These are phyloP conservation scores for Hyperoplus immaculatus DNA, from an alignment of 2,797 vertebrate species.

Conservation along the genomic window DNA sequence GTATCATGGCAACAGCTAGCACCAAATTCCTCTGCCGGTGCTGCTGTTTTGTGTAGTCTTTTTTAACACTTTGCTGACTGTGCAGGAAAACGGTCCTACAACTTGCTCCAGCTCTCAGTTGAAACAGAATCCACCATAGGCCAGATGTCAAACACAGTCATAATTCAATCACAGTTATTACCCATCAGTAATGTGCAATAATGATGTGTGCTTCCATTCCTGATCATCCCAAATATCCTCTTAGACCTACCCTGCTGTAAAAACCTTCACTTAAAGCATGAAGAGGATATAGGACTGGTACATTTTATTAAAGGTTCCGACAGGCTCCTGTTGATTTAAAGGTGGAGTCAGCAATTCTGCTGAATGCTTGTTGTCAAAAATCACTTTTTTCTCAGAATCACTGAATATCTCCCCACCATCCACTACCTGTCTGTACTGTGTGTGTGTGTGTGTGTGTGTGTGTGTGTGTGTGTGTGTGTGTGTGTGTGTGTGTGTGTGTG, in stretches of 20 bases:
- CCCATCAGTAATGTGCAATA: constrained; percentile 28
- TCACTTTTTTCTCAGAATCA: too few relatives aligned
- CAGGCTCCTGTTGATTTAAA: constrained; percentile 34
- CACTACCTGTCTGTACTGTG: too few relatives aligned
- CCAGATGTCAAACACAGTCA: constrained; percentile 25
- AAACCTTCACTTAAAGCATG: background rate
- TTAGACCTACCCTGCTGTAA: background rate
- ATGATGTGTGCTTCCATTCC: constrained; percentile 10
- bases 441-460: too few relatives aligned
- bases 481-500: too few relatives aligned
- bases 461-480: too few relatives aligned
- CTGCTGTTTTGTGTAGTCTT: constrained; percentile 45
- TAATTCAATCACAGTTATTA: constrained; percentile 37
- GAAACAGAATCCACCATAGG: constrained; percentile 33
- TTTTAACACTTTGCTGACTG: constrained; percentile 61
- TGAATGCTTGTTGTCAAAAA: too few relatives aligned
- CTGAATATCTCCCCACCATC: too few relatives aligned
- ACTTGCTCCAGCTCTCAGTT: constrained; percentile 26
- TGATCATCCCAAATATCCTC: background rate
- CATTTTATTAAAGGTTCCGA: constrained; percentile 1
- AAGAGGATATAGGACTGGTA: background rate
- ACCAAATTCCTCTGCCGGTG: constrained; percentile 60
- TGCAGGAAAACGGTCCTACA: constrained; percentile 33
- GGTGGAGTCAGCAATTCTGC: too few relatives aligned
- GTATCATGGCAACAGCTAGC: constrained; percentile 64